Base-by-base conservation (phyloP, 2,888 invertebrate genomes). In the Apantesis nais region DNA sequence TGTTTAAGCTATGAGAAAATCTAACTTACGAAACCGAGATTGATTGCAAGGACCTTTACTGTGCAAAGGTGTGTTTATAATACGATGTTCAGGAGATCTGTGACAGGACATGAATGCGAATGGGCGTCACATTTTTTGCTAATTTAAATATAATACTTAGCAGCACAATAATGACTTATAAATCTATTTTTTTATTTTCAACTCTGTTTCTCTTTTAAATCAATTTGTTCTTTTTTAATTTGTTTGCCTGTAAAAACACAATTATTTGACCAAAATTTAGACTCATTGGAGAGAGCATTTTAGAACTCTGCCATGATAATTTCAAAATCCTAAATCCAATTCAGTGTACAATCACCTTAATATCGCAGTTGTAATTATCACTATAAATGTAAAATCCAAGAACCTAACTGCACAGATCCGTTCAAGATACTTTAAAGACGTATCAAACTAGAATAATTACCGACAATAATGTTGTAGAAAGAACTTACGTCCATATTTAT, bases 381-480 rank as follows among this genome's bases (percentile, higher is more conserved):
- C 29, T 16, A 29, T 29, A 16, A 29, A 58, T 58, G 16, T 29
- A 58, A 58, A 58, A 16, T 58, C 29, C 8, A 29, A 29, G 58
- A 58, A 58, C 14, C 29, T 58, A 58, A 29, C 7, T 58, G 29
- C 58, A 58, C 58, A 58, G 16, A 58, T 58, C 58, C 58, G 37
- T 41, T 63, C 16, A 41, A 62, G 34, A 62, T 37, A 62, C 34
- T 34, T 62, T 37, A 37, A 62, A 37, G n/a, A 34, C 3, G 11
- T 34, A 62, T 34, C 62, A 34, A 37, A 62, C n/a, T 22, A 37
- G 62, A 37, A 62, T 62, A 62, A 62, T 62, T 37, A 66, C 37
- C 37, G 58, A 66, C 66, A 58, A 34, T 37, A 29, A 58, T 58
- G 58, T 58, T 29, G 58, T 58, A 58, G 16, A 7, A 8, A 29